Evolutionary conservation across 2,888 invertebrate genomes (phyloP).

Genomic region (Zygothrica quintamaculata): DNA sequence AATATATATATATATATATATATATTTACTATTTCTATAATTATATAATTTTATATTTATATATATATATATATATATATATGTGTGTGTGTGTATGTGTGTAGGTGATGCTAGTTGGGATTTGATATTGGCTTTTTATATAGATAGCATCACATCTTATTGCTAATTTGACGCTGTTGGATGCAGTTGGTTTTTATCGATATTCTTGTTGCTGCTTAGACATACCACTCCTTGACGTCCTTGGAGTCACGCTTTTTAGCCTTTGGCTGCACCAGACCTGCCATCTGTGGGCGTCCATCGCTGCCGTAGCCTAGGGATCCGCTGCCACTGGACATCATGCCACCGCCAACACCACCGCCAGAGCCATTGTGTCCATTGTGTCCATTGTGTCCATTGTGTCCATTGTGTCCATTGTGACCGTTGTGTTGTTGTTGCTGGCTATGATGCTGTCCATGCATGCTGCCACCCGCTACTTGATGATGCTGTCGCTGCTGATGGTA

Average conservation of each 20-base stretch:
- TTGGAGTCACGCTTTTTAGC: constrained; percentile 91
- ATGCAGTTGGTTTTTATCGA: no score
- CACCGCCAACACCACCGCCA: constrained; percentile 64
- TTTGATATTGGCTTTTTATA: constrained; percentile 5
- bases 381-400: constrained; percentile 52
- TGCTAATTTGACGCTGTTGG: constrained; percentile 79
- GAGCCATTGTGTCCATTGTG: constrained; percentile 54
- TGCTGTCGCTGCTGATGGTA: constrained; percentile 85
- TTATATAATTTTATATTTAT: constrained; percentile 22
- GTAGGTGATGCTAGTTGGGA: constrained; percentile 22
- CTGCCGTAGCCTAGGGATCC: constrained; percentile 76
- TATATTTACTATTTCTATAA: no score
- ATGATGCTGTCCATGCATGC: constrained; percentile 53
- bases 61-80: constrained; percentile 25
- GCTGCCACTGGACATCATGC: constrained; percentile 79
- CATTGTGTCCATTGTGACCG: constrained; percentile 51
- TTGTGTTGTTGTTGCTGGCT: constrained; percentile 81
- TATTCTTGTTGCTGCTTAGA: constrained; percentile 86
- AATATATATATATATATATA: constrained; percentile 38
- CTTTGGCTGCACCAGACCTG: constrained; percentile 85
- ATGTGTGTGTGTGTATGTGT: constrained; percentile 26
- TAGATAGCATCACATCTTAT: constrained; percentile 51
- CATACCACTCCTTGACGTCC: constrained; percentile 98
- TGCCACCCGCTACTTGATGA: constrained; percentile 61
- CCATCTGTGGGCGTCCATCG: constrained; percentile 84